Percentiles rank a stretch among this genome's conserved stretches.
Conservation (phyloP, 2,888 invertebrate genomes). For the Polydrusus cervinus region DNA sequence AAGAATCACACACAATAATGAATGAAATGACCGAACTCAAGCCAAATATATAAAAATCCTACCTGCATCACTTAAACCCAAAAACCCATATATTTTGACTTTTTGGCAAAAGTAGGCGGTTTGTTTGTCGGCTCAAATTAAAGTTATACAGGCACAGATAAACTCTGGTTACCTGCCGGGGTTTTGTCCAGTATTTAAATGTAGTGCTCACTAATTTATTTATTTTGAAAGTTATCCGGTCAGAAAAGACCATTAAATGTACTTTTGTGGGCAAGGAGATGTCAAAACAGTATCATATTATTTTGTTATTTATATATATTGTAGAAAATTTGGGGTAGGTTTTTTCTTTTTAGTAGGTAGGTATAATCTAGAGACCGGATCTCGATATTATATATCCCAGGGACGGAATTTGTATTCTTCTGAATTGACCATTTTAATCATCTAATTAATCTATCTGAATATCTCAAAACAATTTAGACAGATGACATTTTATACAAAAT, state of each 20-base stretch:
- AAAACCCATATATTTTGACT: slow-evolving; percentile 60
- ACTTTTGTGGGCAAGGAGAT: slow-evolving; percentile 44
- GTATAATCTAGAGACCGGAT: too few relatives aligned
- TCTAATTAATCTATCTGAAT: too few relatives aligned
- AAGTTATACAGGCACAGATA: slow-evolving; percentile 49
- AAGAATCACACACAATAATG: too few relatives aligned
- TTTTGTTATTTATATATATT: slow-evolving; percentile 32
- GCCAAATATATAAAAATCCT: slow-evolving; percentile 15
- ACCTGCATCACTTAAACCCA: slow-evolving; percentile 16
- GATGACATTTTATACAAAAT: too few relatives aligned
- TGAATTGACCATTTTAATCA: too few relatives aligned
- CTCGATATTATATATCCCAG: too few relatives aligned
- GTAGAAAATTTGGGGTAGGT: not conserved
- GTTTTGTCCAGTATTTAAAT: slow-evolving; percentile 42
- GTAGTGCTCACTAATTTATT: slow-evolving; percentile 46
- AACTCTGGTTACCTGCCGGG: slow-evolving; percentile 38
- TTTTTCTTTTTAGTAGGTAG: not conserved
- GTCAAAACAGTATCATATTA: slow-evolving; percentile 47
- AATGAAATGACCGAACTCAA: not conserved
- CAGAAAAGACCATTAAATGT: slow-evolving; percentile 44
- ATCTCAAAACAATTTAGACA: too few relatives aligned
- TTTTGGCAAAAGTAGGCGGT: slow-evolving; percentile 61
- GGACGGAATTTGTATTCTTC: too few relatives aligned
- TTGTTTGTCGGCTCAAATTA: slow-evolving; percentile 61
- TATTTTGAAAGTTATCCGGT: slow-evolving; percentile 50